Conservation (phyloP, 2,888 invertebrate genomes). For the Strigamia maritima region DNA sequence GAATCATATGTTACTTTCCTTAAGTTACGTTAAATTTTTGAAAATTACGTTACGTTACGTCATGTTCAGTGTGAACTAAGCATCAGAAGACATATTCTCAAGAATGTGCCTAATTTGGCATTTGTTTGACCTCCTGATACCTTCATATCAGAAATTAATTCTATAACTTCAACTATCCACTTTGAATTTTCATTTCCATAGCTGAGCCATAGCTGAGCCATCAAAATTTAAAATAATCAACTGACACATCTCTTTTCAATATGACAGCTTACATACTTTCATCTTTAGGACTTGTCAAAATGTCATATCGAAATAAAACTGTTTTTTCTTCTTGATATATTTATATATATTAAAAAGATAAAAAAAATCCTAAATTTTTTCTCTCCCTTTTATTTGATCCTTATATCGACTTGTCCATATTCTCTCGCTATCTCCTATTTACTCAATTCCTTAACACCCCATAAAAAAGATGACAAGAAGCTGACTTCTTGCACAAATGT, state of each 20-base stretch:
- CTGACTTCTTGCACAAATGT: not conserved
- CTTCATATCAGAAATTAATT: too few species aligned
- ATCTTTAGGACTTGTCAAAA: not conserved
- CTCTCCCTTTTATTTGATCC: not conserved
- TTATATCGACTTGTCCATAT: constrained; percentile 5
- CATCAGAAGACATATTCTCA: too few species aligned
- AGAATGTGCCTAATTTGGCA: too few species aligned
- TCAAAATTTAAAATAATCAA: not conserved
- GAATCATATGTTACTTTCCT: too few species aligned
- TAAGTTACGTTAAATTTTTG: too few species aligned
- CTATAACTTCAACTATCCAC: too few species aligned
- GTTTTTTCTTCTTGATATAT: not conserved
- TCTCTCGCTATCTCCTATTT: not conserved
- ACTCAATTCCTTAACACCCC: not conserved
- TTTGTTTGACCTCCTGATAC: too few species aligned
- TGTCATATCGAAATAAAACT: not conserved
- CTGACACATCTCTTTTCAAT: not conserved
- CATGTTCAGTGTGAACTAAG: too few species aligned
- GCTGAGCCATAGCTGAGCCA: not conserved
- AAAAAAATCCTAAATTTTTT: not conserved
- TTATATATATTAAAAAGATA: not conserved
- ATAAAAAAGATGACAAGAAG: not conserved
- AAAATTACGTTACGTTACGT: too few species aligned
- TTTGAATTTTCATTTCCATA: not conserved
- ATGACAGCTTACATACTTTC: not conserved